phyloP scores from a whole-genome alignment of 30 jellyfish, hydroid and myxozoan species.

The Turritopsis dohrnii region DNA sequence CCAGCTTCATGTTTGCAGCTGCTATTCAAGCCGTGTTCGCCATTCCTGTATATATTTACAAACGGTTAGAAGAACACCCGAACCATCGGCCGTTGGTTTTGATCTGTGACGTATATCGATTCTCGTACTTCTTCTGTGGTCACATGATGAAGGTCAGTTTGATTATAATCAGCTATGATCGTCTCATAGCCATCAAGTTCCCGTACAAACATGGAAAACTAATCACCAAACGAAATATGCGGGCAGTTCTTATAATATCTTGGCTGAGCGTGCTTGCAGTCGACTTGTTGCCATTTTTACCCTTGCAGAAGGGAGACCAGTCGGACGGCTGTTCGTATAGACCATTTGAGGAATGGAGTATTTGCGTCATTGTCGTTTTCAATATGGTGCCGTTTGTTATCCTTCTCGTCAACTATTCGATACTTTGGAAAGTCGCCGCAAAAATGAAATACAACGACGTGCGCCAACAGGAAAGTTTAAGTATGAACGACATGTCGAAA shows the following conservation, averaged over 20 bases:
- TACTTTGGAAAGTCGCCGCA: constrained; percentile 17
- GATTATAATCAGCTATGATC: background rate
- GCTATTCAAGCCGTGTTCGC: constrained; percentile 1
- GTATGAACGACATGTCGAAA: background rate
- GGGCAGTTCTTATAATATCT: background rate
- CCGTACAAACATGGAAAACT: background rate
- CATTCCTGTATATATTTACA: background rate
- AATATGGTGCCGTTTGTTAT: constrained; percentile 11
- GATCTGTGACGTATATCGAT: constrained; percentile 10
- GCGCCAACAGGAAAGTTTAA: constrained; percentile 11
- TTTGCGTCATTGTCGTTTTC: constrained; percentile 3
- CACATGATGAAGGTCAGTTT: constrained; percentile 13
- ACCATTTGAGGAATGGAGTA: background rate
- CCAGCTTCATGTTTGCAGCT: constrained; percentile 1
- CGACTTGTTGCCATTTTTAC: constrained; percentile 9
- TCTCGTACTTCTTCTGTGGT: constrained; percentile 25
- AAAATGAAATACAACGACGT: background rate
- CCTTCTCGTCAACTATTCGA: constrained; percentile 3
- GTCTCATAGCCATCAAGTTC: constrained; percentile 11
- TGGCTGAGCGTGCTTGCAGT: constrained; percentile 3
- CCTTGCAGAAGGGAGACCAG: background rate
- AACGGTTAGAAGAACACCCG: constrained; percentile 3
- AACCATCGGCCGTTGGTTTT: background rate
- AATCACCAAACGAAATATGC: background rate
- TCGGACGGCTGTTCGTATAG: background rate